Percentiles rank a stretch among this genome's conserved stretches.
Conservation (phyloP, 2,113 vertebrate genomes). For the Piprites chloris region DNA sequence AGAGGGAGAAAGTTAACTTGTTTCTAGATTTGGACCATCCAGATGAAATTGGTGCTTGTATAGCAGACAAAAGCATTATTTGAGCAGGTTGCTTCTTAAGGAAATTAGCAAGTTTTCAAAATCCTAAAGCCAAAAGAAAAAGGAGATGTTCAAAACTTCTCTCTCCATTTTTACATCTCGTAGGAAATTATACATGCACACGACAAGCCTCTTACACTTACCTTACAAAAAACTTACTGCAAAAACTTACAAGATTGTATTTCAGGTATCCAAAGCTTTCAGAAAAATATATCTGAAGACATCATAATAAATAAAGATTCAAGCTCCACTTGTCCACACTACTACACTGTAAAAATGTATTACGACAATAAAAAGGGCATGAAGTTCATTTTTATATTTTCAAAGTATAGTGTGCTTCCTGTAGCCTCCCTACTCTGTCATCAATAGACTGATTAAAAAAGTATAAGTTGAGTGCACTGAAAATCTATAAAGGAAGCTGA, state of each 20-base stretch:
- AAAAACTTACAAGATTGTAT: background rate
- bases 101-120: background rate
- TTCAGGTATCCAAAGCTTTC: background rate
- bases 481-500: background rate
- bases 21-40: background rate
- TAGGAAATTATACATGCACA: background rate
- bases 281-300: background rate
- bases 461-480: accelerated
- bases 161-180: background rate
- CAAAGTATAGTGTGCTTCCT: background rate
- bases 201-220: background rate
- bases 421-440: accelerated
- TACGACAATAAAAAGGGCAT: no score
- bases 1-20: background rate
- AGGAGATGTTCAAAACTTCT: background rate
- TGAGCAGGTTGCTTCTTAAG: background rate
- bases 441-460: background rate
- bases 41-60: background rate
- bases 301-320: background rate
- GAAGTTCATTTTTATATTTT: background rate
- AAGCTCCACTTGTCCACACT: background rate
- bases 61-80: background rate
- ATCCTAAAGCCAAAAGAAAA: background rate
- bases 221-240: background rate
- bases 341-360: background rate